Evolutionary conservation across 2,888 invertebrate species (phyloP).

Genomic region (Archips xylosteana): DNA sequence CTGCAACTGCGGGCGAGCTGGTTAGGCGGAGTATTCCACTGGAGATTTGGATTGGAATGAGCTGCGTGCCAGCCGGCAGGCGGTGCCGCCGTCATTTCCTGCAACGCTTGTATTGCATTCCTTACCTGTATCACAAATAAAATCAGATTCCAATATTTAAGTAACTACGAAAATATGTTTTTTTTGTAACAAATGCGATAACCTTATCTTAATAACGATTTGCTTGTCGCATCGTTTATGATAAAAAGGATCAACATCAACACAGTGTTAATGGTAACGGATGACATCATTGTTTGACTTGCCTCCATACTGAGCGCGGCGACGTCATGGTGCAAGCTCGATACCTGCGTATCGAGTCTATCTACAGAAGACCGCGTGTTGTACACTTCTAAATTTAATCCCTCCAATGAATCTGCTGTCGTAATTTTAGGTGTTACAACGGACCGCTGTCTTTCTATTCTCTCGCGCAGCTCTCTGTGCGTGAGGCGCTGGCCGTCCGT

Average conservation of each 20-base stretch:
- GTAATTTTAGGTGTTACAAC: constrained; percentile 84
- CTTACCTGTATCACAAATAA: constrained; percentile 85
- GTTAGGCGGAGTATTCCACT: constrained; percentile 83
- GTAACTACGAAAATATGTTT: constrained; percentile 4
- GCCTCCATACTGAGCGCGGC: constrained; percentile 94
- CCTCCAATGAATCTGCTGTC: constrained; percentile 86
- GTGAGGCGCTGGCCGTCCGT: constrained; percentile 73
- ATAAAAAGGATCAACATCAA: constrained; percentile 49
- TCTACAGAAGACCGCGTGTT: constrained; percentile 87
- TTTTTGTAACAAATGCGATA: constrained; percentile 50
- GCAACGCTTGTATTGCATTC: constrained; percentile 93
- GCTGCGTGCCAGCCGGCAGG: constrained; percentile 89
- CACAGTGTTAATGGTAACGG: constrained; percentile 44
- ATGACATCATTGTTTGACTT: constrained; percentile 56
- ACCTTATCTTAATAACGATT: constrained; percentile 53
- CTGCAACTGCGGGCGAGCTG: constrained; percentile 91
- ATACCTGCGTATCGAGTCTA: constrained; percentile 92
- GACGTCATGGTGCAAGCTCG: constrained; percentile 93
- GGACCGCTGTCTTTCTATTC: constrained; percentile 89
- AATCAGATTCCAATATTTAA: not conserved
- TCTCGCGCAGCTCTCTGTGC: constrained; percentile 85
- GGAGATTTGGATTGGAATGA: constrained; percentile 93
- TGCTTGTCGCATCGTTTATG: constrained; percentile 47
- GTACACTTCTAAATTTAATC: constrained; percentile 85
- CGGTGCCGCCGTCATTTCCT: constrained; percentile 89